These are phyloP conservation scores for Seira ritae DNA, from an alignment of 2,888 invertebrate species.

Conservation along the genomic window DNA sequence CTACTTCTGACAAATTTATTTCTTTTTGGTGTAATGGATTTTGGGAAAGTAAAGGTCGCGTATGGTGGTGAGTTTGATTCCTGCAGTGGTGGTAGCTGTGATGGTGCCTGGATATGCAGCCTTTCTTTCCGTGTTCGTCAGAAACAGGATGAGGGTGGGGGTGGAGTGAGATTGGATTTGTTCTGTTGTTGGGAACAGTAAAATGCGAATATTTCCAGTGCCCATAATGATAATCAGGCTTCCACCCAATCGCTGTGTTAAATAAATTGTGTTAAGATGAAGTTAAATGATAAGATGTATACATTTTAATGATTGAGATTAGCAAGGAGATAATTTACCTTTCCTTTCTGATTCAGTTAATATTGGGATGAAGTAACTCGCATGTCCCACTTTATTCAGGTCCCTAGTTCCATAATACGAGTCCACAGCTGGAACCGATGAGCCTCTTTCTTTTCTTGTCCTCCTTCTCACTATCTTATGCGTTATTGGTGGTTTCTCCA, in stretches of 20 bases:
- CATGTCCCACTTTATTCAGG: conserved; percentile 66
- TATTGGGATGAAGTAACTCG: conserved; percentile 67
- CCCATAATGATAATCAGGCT: conserved; percentile 61
- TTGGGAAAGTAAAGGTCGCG: neutral
- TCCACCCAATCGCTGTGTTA: conserved; percentile 65
- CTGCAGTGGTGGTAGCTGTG: neutral
- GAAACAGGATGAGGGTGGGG: conserved; percentile 36
- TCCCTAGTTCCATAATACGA: conserved; percentile 67
- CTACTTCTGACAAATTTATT: conserved; percentile 20
- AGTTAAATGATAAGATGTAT: neutral
- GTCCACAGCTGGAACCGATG: conserved; percentile 67
- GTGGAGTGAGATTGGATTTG: conserved; percentile 47
- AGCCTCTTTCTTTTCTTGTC: conserved; percentile 59
- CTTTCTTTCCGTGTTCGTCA: neutral
- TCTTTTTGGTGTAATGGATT: conserved; percentile 42
- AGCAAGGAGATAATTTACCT: conserved; percentile 39
- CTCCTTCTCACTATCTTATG: conserved; percentile 62
- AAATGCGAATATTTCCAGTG: conserved; percentile 64
- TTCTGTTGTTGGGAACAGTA: conserved; percentile 29
- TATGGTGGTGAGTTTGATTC: neutral
- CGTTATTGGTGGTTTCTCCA: conserved; percentile 60
- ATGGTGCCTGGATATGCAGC: conserved; percentile 19
- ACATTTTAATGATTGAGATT: neutral
- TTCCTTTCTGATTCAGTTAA: conserved; percentile 62
- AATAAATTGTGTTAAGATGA: no score